Conservation (phyloP, 2,113 vertebrate genomes). For the Callocephalon fimbriatum region DNA sequence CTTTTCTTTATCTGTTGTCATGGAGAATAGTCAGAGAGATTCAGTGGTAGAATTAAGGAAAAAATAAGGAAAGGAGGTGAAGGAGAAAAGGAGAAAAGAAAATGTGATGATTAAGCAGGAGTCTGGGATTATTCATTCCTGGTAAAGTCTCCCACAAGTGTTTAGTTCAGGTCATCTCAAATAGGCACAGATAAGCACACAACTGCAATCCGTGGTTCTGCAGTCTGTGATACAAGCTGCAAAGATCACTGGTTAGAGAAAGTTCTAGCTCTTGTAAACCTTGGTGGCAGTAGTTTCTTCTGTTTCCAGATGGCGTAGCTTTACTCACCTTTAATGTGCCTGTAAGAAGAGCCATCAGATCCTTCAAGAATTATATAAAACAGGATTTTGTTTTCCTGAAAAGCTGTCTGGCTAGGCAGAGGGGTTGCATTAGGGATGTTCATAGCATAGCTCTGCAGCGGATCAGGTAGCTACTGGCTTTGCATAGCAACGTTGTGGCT, state of each 20-base stretch:
- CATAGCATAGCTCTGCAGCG: background rate
- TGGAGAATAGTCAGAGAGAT: constrained; percentile 26
- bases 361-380: background rate
- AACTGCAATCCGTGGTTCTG: fast-evolving
- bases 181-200: background rate
- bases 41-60: background rate
- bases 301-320: background rate
- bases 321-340: background rate
- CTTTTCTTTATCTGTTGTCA: constrained; percentile 62
- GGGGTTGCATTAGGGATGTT: constrained; percentile 12
- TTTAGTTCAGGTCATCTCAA: background rate
- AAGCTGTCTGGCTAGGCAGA: background rate
- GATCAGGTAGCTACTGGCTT: background rate
- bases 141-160: background rate
- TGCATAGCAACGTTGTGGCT: background rate
- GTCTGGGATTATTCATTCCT: background rate
- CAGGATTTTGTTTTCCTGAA: background rate
- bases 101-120: background rate
- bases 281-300: background rate
- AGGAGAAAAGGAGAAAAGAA: background rate
- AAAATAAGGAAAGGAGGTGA: fast-evolving
- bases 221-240: background rate
- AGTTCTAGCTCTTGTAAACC: background rate
- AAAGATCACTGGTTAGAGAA: background rate
- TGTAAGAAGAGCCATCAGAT: background rate